Percentiles rank a stretch among this genome's conserved stretches.
These are phyloP conservation scores for Xenopus laevis DNA, from an alignment of 2,113 vertebrate species.

Conservation along the genomic window DNA sequence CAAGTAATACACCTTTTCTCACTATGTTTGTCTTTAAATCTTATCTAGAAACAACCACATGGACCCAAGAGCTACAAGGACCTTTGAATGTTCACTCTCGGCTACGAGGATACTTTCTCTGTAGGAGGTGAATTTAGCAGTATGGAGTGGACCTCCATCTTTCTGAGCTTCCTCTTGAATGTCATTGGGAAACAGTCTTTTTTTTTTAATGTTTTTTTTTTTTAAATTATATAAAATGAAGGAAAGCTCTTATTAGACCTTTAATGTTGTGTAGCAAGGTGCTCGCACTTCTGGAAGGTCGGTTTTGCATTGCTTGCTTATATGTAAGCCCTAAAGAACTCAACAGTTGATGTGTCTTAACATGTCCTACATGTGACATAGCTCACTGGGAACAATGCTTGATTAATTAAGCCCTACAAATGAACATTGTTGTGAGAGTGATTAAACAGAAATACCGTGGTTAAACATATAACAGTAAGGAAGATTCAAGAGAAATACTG, in stretches of 20 bases:
- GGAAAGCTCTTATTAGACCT: neutral
- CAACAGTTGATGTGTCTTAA: neutral
- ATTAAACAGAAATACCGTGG: too few relatives aligned
- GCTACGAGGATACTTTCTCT: constrained; percentile 1
- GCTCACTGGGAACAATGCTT: neutral
- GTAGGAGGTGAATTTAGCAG: constrained; percentile 8
- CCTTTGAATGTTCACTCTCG: constrained; percentile 8
- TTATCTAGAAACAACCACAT: constrained; percentile 22
- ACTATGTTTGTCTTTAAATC: neutral
- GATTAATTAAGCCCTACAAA: neutral
- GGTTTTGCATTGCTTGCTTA: neutral
- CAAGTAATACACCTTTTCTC: neutral
- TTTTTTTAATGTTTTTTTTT: neutral
- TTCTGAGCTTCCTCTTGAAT: constrained; percentile 20
- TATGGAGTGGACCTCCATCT: neutral
- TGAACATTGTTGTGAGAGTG: too few relatives aligned
- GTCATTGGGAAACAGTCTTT: constrained; percentile 8
- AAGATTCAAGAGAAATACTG: too few relatives aligned
- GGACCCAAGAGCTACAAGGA: constrained; percentile 36
- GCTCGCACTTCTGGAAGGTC: neutral
- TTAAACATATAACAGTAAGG: too few relatives aligned
- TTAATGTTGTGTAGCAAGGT: neutral
- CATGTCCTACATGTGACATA: too few relatives aligned
- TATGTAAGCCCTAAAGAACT: neutral
- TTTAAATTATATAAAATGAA: neutral